Evolutionary conservation across 2,888 invertebrate genomes (phyloP).

Genomic region (Danaus chrysippus): DNA sequence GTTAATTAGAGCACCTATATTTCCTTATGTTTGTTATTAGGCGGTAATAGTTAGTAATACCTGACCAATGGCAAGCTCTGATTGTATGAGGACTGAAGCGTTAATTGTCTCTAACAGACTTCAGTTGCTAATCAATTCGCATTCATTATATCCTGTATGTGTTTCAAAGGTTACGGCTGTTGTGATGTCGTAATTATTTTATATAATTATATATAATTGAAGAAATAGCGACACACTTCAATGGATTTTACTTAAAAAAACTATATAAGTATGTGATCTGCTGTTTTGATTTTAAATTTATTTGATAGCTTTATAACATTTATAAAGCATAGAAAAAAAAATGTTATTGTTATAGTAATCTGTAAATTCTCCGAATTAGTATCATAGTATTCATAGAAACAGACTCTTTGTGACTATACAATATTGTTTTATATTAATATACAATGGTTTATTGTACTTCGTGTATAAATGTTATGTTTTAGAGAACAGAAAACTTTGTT

Average conservation of each 20-base stretch:
- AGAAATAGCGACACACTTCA: not conserved
- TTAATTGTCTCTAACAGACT: slow-evolving; percentile 54
- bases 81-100: slow-evolving; percentile 51
- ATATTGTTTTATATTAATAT: too few species aligned
- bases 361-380: too few species aligned
- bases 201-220: slow-evolving; percentile 5
- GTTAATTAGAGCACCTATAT: slow-evolving; percentile 42
- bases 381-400: too few species aligned
- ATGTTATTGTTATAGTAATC: too few species aligned
- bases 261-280: too few species aligned
- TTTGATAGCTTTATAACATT: too few species aligned
- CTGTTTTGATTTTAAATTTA: too few species aligned
- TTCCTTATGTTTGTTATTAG: slow-evolving; percentile 41
- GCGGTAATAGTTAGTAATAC: slow-evolving; percentile 33
- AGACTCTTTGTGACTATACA: too few species aligned
- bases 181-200: slow-evolving; percentile 13
- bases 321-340: too few species aligned
- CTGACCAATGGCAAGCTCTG: slow-evolving; percentile 39
- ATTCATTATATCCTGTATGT: slow-evolving; percentile 32
- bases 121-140: slow-evolving; percentile 55
- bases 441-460: not conserved
- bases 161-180: slow-evolving; percentile 16
- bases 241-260: not conserved
- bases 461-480: not conserved
- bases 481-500: not conserved